These are phyloP conservation scores for Drosophila aff. DNA, from an alignment of 1,140 invertebrate genomes.

Conservation along the genomic window DNA sequence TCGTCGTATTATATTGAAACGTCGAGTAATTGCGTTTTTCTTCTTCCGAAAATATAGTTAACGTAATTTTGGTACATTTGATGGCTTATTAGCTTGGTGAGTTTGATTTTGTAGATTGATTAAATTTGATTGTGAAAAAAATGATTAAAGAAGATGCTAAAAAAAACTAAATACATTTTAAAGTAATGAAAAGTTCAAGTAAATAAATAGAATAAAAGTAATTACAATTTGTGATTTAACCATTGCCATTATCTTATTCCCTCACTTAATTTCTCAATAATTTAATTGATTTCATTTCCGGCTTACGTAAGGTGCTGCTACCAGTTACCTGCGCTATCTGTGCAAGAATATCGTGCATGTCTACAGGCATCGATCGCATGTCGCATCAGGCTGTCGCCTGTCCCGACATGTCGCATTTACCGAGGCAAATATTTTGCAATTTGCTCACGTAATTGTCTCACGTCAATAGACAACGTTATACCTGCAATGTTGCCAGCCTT, in stretches of 20 bases:
- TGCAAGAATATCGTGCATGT: not conserved
- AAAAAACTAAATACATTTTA: too few species aligned
- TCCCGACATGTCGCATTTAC: constrained; percentile 39
- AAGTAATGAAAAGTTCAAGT: too few species aligned
- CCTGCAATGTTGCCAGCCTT: constrained; percentile 15
- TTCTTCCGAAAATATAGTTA: constrained; percentile 7
- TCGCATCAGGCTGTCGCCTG: constrained; percentile 4
- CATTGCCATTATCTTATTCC: not conserved
- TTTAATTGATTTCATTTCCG: constrained; percentile 18
- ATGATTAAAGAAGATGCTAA: not conserved
- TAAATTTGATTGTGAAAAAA: not conserved
- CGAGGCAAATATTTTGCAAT: constrained; percentile 55
- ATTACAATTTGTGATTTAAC: too few species aligned
- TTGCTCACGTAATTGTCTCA: constrained; percentile 63
- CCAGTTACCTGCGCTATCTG: constrained; percentile 1
- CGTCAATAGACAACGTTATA: constrained; percentile 53
- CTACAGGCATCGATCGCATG: constrained; percentile 20
- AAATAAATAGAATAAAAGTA: too few species aligned
- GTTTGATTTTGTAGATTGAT: not conserved
- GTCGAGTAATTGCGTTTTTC: constrained; percentile 26
- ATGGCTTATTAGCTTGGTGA: constrained; percentile 11
- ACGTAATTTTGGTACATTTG: constrained; percentile 29
- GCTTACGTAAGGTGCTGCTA: not conserved
- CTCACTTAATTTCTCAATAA: not conserved
- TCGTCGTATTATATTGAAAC: constrained; percentile 42